These are phyloP conservation scores for Sphenopsis melanotis DNA, from an alignment of 2,797 vertebrate genomes.

Conservation along the genomic window DNA sequence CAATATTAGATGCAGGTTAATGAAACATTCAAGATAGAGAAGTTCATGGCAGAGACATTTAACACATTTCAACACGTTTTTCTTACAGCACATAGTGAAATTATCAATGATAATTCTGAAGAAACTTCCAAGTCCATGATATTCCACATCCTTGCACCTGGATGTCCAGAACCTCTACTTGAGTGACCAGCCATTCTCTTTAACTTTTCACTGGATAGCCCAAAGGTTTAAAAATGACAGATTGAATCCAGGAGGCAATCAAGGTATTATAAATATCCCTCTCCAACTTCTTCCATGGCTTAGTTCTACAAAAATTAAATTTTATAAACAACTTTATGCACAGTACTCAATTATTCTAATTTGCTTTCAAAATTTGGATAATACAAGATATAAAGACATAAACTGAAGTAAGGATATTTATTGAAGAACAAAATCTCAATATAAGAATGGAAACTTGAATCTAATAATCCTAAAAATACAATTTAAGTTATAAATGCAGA, in stretches of 20 bases:
- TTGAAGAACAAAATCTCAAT: background rate
- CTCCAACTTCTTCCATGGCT: constrained; percentile 61
- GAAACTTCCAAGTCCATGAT: constrained; percentile 38
- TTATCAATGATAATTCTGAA: constrained; percentile 64
- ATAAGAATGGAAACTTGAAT: background rate
- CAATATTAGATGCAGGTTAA: constrained; percentile 34
- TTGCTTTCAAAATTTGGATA: background rate
- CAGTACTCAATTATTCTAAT: background rate
- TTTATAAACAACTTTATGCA: constrained; percentile 40
- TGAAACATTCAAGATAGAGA: background rate
- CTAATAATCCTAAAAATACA: background rate
- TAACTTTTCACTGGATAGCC: constrained; percentile 44
- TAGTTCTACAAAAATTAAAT: constrained; percentile 65
- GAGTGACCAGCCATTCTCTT: constrained; percentile 49
- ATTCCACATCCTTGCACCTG: constrained; percentile 48
- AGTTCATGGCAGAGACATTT: constrained; percentile 10
- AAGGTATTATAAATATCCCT: constrained; percentile 51
- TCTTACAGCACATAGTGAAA: constrained; percentile 56
- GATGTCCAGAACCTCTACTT: constrained; percentile 56
- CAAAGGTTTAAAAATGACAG: constrained; percentile 49
- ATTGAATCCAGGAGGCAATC: constrained; percentile 41
- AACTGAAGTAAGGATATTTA: background rate
- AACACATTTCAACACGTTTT: background rate
- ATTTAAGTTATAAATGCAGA: background rate
- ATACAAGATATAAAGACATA: background rate